Evolutionary conservation across 2,888 invertebrate species (phyloP).

Genomic region (Siphlonurus alternatus): DNA sequence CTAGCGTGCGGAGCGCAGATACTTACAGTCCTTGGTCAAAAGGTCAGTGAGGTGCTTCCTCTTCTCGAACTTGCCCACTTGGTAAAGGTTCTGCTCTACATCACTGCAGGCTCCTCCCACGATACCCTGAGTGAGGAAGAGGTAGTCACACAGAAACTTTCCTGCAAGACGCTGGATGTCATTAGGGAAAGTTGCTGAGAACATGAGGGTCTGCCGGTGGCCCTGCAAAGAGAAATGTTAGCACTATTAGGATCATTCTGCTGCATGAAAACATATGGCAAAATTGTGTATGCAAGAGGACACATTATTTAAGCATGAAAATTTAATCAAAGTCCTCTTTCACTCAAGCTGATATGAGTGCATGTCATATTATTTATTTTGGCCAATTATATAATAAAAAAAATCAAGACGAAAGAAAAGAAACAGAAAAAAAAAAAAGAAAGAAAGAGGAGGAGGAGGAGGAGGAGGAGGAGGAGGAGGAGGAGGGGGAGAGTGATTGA

Average conservation of each 20-base stretch:
- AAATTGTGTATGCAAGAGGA: background rate
- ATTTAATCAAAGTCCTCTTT: background rate
- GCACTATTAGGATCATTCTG: background rate
- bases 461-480: no score
- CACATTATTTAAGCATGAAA: background rate
- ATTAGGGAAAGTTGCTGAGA: conserved; percentile 58
- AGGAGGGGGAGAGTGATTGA: no score
- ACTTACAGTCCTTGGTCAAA: conserved; percentile 26
- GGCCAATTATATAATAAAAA: no score
- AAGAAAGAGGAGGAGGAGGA: no score
- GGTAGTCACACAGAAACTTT: conserved; percentile 56
- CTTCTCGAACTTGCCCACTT: conserved; percentile 56
- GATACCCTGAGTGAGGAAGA: conserved; percentile 78
- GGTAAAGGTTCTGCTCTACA: conserved; percentile 61
- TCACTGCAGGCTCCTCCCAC: conserved; percentile 88
- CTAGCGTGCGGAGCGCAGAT: background rate
- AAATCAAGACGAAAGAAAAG: no score
- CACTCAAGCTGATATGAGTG: no score
- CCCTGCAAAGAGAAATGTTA: conserved; percentile 27
- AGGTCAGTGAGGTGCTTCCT: conserved; percentile 53
- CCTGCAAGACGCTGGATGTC: conserved; percentile 61
- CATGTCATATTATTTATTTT: conserved; percentile 25
- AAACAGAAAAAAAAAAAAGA: no score
- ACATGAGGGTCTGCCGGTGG: conserved; percentile 50
- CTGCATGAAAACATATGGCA: no score